Conservation (phyloP, 2,113 vertebrate species). For the Oceanodroma tethys region DNA sequence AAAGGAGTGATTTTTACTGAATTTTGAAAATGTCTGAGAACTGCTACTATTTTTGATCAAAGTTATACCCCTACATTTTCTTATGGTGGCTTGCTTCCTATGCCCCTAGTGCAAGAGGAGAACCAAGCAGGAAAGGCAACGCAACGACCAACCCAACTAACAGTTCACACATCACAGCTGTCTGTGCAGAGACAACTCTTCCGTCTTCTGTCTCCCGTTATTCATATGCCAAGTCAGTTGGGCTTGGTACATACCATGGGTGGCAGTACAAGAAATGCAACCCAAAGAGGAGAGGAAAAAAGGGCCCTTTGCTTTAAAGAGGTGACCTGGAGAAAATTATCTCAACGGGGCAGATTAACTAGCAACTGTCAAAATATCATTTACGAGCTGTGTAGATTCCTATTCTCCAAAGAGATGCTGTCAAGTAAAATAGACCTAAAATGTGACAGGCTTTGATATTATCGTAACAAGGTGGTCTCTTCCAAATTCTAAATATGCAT, state of each 20-base stretch:
- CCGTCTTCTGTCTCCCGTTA: not conserved
- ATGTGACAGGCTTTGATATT: conserved; percentile 24
- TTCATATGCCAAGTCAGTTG: not conserved
- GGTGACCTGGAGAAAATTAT: not conserved
- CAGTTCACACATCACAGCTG: not conserved
- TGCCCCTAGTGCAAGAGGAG: not conserved
- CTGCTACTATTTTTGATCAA: not conserved
- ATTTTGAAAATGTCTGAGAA: not conserved
- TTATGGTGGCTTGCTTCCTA: not conserved
- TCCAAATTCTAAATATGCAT: not conserved
- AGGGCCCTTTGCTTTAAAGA: not conserved
- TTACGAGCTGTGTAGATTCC: not conserved
- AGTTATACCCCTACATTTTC: not conserved
- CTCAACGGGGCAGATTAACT: not conserved
- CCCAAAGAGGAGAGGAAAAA: not conserved
- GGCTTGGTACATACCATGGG: not conserved
- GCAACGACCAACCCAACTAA: not conserved
- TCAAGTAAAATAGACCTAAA: conserved; percentile 30
- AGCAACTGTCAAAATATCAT: conserved; percentile 25
- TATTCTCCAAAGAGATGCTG: conserved; percentile 43
- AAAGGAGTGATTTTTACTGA: not conserved
- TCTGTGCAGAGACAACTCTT: not conserved
- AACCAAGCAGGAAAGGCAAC: not conserved
- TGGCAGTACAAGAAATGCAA: not conserved
- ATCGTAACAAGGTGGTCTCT: not conserved